phyloP scores from a whole-genome alignment of 2,797 vertebrate genomes.

The Sebastes trivittatus region DNA sequence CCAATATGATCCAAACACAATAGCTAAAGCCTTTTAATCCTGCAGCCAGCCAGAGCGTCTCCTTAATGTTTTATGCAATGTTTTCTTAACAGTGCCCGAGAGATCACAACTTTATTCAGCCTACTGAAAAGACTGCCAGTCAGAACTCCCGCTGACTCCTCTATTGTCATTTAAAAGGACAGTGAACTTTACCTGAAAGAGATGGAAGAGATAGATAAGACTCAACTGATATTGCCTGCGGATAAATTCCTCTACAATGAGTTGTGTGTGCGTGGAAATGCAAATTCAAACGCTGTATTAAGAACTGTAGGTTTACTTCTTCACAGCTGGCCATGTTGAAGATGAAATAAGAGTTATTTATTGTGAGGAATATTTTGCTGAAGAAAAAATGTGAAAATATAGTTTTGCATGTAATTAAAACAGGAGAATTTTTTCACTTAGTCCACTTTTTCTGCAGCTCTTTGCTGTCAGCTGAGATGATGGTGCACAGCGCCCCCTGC shows the following conservation, averaged over 20 bases:
- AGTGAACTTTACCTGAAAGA: constrained; percentile 70
- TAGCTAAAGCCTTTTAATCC: constrained; percentile 36
- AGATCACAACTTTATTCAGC: constrained; percentile 66
- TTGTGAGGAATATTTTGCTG: neutral
- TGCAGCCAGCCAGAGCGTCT: constrained; percentile 67
- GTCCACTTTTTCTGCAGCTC: neutral
- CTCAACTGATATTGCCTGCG: constrained; percentile 58
- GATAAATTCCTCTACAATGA: constrained; percentile 66
- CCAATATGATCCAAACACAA: constrained; percentile 21
- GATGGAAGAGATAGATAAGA: constrained; percentile 69
- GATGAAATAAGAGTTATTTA: neutral
- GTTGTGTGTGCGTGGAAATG: constrained; percentile 13
- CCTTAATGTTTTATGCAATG: constrained; percentile 71
- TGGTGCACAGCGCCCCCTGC: constrained; percentile 57
- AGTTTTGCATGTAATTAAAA: neutral
- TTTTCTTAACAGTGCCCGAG: constrained; percentile 65
- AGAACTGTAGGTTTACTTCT: neutral
- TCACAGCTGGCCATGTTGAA: neutral
- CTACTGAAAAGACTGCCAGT: constrained; percentile 49
- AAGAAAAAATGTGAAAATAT: neutral
- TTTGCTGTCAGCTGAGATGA: neutral
- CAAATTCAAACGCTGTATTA: neutral
- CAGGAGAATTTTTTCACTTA: neutral
- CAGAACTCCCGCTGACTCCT: constrained; percentile 29
- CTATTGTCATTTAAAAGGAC: constrained; percentile 77